phyloP scores from a whole-genome alignment of 2,797 vertebrate species.

The Cyclopterus lumpus region DNA sequence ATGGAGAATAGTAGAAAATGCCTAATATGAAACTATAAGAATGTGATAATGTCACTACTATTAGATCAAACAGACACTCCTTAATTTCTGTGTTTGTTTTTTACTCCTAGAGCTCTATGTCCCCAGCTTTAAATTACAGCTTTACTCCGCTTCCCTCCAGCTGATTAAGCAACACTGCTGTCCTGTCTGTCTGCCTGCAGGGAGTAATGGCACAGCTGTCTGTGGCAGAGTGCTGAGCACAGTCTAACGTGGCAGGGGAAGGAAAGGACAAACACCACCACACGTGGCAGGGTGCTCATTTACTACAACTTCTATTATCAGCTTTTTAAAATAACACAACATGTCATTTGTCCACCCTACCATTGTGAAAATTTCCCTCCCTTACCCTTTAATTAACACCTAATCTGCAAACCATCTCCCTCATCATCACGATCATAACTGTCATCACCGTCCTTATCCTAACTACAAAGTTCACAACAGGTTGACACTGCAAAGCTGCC shows the following conservation, averaged over 20 bases:
- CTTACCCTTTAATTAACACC: constrained; percentile 63
- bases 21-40: not conserved
- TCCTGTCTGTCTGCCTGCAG: constrained; percentile 54
- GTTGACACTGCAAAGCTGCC: constrained; percentile 14
- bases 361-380: constrained; percentile 58
- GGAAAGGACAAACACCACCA: constrained; percentile 50
- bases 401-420: constrained; percentile 59
- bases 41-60: constrained; percentile 13
- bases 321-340: constrained; percentile 58
- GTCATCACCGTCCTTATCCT: constrained; percentile 61
- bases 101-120: constrained; percentile 18
- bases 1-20: not conserved
- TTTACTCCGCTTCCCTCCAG: constrained; percentile 35
- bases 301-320: constrained; percentile 66
- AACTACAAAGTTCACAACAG: constrained; percentile 52
- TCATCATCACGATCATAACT: constrained; percentile 65
- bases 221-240: constrained; percentile 66
- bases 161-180: constrained; percentile 59
- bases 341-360: constrained; percentile 55
- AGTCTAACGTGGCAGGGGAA: constrained; percentile 43
- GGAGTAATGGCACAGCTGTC: constrained; percentile 66
- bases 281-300: constrained; percentile 64
- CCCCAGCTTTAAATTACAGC: constrained; percentile 63
- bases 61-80: constrained; percentile 13
- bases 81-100: constrained; percentile 16